phyloP scores from a whole-genome alignment of 2,797 vertebrate genomes.

The Eulemur mongoz region DNA sequence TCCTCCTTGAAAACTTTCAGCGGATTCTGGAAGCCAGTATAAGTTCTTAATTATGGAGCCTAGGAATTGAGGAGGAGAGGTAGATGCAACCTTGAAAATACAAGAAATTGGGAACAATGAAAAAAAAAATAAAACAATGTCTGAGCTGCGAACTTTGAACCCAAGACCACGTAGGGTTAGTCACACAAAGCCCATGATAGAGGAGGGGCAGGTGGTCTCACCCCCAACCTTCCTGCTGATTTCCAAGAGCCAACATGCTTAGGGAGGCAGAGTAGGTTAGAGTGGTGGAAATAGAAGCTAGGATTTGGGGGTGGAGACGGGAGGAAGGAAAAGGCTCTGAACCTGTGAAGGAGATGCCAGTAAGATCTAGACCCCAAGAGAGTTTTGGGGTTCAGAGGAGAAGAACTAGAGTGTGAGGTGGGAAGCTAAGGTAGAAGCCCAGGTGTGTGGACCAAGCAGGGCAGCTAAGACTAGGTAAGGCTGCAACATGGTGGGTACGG shows the following conservation, averaged over 20 bases:
- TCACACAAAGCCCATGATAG: neutral
- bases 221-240: neutral
- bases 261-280: neutral
- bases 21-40: neutral
- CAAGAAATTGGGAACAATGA: neutral
- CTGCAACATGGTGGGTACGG: rapidly evolving
- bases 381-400: neutral
- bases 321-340: neutral
- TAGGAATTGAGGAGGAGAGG: neutral
- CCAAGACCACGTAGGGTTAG: neutral
- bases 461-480: neutral
- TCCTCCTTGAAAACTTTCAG: neutral
- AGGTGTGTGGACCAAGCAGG: neutral
- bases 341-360: neutral
- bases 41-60: neutral
- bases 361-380: neutral
- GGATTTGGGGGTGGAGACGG: neutral
- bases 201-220: neutral
- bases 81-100: neutral
- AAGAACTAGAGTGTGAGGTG: neutral
- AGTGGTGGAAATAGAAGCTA: neutral
- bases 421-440: neutral
- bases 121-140: neutral
- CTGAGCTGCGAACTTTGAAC: neutral
- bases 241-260: neutral